Percentiles rank a stretch among this genome's conserved stretches.
Conservation (phyloP, 2,888 invertebrate genomes). For the Microctonus brassicae region DNA sequence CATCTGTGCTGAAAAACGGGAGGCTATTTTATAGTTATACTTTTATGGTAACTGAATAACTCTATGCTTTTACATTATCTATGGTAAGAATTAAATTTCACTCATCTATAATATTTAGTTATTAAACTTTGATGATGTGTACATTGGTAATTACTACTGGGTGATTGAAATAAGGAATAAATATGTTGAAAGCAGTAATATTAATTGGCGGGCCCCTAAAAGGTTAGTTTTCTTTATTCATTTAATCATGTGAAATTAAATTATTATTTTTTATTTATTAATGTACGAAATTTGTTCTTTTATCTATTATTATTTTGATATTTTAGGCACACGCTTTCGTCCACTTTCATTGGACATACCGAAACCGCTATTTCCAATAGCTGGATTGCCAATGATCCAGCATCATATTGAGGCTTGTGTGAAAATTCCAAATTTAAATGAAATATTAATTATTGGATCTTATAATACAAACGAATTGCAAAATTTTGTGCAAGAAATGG, state of each 20-base stretch:
- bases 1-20: too few species aligned
- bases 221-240: slow-evolving; percentile 74
- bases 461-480: slow-evolving; percentile 88
- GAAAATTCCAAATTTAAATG: slow-evolving; percentile 83
- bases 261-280: slow-evolving; percentile 11
- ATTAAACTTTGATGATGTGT: too few species aligned
- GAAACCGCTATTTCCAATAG: slow-evolving; percentile 97
- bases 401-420: slow-evolving; percentile 97
- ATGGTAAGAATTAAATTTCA: too few species aligned
- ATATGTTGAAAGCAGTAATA: slow-evolving; percentile 88
- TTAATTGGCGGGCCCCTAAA: slow-evolving; percentile 95
- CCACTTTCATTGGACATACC: slow-evolving; percentile 97
- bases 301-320: too few species aligned
- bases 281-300: too few species aligned
- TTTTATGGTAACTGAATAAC: too few species aligned
- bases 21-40: too few species aligned
- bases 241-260: background rate
- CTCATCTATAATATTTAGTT: too few species aligned
- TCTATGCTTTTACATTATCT: too few species aligned
- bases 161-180: too few species aligned
- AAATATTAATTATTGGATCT: slow-evolving; percentile 94
- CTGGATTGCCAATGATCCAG: slow-evolving; percentile 94
- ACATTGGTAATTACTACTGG: too few species aligned
- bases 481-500: slow-evolving; percentile 88
- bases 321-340: slow-evolving; percentile 95